A percentile compares a stretch with the other conserved stretches of the same genome.
phyloP scores from a whole-genome alignment of 2,797 vertebrate genomes.

The Lutjanus argentimaculatus region DNA sequence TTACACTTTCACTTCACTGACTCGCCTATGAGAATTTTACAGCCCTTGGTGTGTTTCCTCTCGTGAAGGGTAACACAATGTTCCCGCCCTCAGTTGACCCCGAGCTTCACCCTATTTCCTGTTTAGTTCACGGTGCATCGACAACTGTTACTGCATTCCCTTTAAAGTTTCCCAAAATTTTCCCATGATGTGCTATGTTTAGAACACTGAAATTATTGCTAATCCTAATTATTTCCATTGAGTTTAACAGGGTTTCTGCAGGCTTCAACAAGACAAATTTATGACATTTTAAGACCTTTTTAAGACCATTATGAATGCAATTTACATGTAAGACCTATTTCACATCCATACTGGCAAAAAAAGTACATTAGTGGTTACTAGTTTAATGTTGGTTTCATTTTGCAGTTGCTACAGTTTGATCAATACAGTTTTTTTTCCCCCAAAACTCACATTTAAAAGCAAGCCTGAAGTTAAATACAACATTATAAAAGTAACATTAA shows the following conservation, averaged over 20 bases:
- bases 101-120: conserved; percentile 69
- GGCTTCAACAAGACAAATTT: too few species aligned
- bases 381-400: too few species aligned
- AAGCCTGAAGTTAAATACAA: too few species aligned
- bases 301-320: too few species aligned
- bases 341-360: too few species aligned
- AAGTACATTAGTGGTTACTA: too few species aligned
- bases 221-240: background rate
- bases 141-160: conserved; percentile 16
- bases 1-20: conserved; percentile 33
- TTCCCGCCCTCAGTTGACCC: conserved; percentile 67
- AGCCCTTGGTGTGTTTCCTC: conserved; percentile 32
- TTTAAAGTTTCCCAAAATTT: conserved; percentile 21
- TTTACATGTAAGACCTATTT: too few species aligned
- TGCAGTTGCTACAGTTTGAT: too few species aligned
- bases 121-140: conserved; percentile 54
- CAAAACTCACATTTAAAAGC: too few species aligned
- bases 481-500: too few species aligned
- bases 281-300: too few species aligned
- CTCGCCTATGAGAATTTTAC: conserved; percentile 9
- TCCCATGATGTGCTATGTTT: background rate
- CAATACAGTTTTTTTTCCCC: too few species aligned
- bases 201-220: background rate
- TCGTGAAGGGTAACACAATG: conserved; percentile 40
- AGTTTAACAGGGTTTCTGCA: background rate